A percentile compares a stretch with the other conserved stretches of the same genome.
Conservation (phyloP, 2,888 invertebrate species). For the Zygogramma bicolorata region DNA sequence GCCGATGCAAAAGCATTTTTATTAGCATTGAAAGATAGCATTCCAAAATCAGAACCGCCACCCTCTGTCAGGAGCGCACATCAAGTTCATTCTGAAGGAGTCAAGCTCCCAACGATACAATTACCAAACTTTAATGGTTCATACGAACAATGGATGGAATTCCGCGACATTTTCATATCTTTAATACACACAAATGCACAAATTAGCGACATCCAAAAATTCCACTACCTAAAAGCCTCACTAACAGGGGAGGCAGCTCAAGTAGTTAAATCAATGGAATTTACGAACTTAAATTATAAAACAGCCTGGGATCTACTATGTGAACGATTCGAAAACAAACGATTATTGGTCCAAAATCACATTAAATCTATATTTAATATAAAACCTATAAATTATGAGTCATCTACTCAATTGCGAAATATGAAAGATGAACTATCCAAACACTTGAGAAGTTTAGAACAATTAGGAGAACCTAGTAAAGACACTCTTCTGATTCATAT, state of each 20-base stretch:
- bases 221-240: conserved; percentile 30
- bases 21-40: no score
- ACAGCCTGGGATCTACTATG: conserved; percentile 32
- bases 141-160: conserved; percentile 35
- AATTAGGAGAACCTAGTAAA: conserved; percentile 37
- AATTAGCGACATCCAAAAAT: conserved; percentile 35
- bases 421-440: conserved; percentile 21
- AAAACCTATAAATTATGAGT: not conserved
- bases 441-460: conserved; percentile 36
- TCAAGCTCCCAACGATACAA: conserved; percentile 22
- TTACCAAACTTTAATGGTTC: conserved; percentile 36
- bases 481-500: conserved; percentile 40
- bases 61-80: not conserved
- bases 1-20: no score
- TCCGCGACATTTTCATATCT: conserved; percentile 33
- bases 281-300: conserved; percentile 25
- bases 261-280: conserved; percentile 33
- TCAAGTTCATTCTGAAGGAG: not conserved
- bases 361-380: not conserved
- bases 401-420: not conserved
- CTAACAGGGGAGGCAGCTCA: conserved; percentile 25
- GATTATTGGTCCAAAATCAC: conserved; percentile 25
- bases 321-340: conserved; percentile 35
- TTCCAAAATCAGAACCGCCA: no score
- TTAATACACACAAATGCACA: conserved; percentile 36